These are phyloP conservation scores for Phylloscopus trochiloides DNA, from an alignment of 2,113 vertebrate genomes.

Conservation along the genomic window DNA sequence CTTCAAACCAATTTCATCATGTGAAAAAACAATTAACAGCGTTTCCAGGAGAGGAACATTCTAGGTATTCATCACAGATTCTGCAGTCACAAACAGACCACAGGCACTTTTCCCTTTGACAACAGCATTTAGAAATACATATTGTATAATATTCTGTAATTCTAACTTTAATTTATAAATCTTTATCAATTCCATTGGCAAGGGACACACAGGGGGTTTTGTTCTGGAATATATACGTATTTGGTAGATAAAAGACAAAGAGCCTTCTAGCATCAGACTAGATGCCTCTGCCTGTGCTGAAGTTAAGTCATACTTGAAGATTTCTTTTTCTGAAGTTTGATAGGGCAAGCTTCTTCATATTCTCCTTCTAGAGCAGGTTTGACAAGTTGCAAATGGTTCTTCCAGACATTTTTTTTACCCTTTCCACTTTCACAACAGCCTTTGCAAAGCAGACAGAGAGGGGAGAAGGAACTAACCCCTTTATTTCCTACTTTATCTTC, in stretches of 20 bases:
- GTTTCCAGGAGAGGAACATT: conserved; percentile 18
- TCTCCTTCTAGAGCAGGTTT: neutral
- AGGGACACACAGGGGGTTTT: neutral
- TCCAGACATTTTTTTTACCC: neutral
- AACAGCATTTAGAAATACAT: neutral
- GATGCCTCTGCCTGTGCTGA: neutral
- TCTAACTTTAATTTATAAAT: neutral
- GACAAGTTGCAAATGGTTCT: neutral
- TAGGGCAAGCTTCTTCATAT: neutral
- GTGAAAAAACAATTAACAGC: conserved; percentile 47
- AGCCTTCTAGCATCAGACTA: neutral
- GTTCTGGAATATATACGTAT: neutral
- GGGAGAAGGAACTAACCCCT: neutral
- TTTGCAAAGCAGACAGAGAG: neutral
- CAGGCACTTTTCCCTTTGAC: neutral
- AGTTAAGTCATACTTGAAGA: neutral
- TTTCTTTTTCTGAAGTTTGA: neutral
- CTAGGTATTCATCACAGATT: neutral
- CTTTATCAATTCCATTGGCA: neutral
- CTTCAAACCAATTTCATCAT: conserved; percentile 38
- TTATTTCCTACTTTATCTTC: neutral
- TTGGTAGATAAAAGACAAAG: neutral
- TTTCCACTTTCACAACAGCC: neutral
- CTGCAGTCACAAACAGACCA: neutral
- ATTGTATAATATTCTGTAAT: neutral